Evolutionary conservation across 2,113 vertebrate genomes (phyloP), one percentile per base, ranked within the genome.

Genomic region (Aphelocoma coerulescens): DNA sequence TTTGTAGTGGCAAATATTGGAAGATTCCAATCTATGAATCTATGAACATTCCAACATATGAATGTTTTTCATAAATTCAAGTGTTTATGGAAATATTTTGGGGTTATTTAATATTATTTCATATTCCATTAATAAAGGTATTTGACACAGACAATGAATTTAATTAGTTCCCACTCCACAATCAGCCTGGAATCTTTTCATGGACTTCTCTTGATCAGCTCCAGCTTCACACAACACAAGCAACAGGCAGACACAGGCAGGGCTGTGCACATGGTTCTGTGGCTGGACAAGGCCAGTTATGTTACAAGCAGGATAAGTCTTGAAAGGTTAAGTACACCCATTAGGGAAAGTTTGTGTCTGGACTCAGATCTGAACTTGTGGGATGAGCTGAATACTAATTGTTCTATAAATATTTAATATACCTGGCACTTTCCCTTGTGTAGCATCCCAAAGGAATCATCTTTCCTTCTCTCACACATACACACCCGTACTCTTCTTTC

Each of bases 391-490:
- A 68, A 95, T 85, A 62, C 81, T 93, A 89, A 94, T 93, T 92
- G 51, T 54, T 82, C 22, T 43, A 79, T 94, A 85, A 95, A 97
- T 94, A 85, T 96, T 94, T 96, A 82, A 95, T 85, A 66, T 24
- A 52, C 20, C 54, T 89, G 83, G 85, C 87, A 73, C 71, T 93
- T 89, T 79, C 43, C 62, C 46, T 14, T 85, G 89, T 85, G 71
- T 30, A 85, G 74, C 81, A 85, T 79, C 91, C 93, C 84, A 51
- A 16, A 92, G 87, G 91, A 91, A 48, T 54, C 39, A 43, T 73
- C 66, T 93, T 28, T 61, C 52, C 27, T 72, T 13, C 73, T 55
- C 85, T 88, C 82, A 73, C 72, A 54, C 26, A 37, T 10, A 55
- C 10, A 68, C 32, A 37, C 27, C 19, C 1, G 0, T 71, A 65